Evolutionary conservation across 2,113 vertebrate species (phyloP), one percentile per base, ranked within the genome.

Genomic region (Mirounga angustirostris): DNA sequence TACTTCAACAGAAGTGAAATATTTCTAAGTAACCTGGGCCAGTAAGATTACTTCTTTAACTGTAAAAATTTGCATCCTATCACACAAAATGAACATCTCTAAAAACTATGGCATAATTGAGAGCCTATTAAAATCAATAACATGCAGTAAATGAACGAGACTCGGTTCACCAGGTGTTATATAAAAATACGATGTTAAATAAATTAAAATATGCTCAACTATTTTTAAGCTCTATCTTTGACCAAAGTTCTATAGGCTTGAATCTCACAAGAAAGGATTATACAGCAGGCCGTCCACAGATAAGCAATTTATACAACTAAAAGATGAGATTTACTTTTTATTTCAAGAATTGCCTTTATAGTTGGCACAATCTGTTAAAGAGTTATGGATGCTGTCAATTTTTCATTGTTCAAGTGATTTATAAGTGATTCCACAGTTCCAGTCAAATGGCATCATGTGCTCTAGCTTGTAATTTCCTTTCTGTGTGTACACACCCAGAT

Each of bases 1-100:
- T 28, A 78, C 15, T 88, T n/a, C 61, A 69, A 85, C 13, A 85
- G 87, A 87, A 82, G 74, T 76, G 92, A 91, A 91, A 43, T 67
- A 63, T 30, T 71, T 88, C 33, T 96, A 79, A 94, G 83, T 71
- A 56, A 61, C 36, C 0, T 26, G 18, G 22, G 28, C 15, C 54
- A 73, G 46, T 26, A 40, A 56, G 59, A 94, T 84, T 61, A 59
- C 18, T 94, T 84, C 40, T 94, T 82, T 15, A 74, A 69, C 52
- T 63, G 82, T 76, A 90, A 67, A 82, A 73, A 56, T 36, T 69
- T 30, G 21, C 33, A 58, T 78, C 14, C 36, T 80, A 6, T 67
- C n/a, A 76, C 74, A 86, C 13, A 87, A 82, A 87, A 78, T 71
- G 28, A 88, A 33, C 43, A 40, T 46, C n/a, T 84, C 33, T 61